Evolutionary conservation across 2,888 invertebrate genomes (phyloP), one percentile per base, ranked within the genome.

Genomic region (Nineta flava): DNA sequence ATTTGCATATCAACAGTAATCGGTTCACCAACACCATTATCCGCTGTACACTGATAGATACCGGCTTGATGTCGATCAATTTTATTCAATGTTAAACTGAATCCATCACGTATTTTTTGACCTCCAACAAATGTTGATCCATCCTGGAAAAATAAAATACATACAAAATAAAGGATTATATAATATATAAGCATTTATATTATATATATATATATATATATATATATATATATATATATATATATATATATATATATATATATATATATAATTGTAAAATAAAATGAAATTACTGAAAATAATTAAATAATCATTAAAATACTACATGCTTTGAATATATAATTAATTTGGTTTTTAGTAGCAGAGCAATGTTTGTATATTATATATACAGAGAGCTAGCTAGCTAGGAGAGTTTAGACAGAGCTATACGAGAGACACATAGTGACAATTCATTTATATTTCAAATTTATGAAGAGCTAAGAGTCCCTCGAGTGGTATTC

Each of bases 31-130:
- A 74, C 73, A 16, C 71, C 72, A 57, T 73, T 73, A 53, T 69
- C 68, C 38, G 73, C 73, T 10, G 70, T 69, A 53, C 73, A 74
- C 57, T 72, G 68, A 60, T 73, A 74, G 47, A 69, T 62, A 9
- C 73, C 73, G 10, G 71, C 71, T 55, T 72, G 71, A 57, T 71
- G 71, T 53, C 73, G 63, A 57, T 72, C 73, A 42, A 73, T 71
- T 51, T 69, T 68, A 56, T 72, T 70, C 50, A 73, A 62, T 51
- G 68, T 67, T 54, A 72, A 62, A 46, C 68, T 70, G 49, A 69
- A 69, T 50, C 72, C 72, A 54, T 71, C 70, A 21, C 69, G 65
- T 13, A 69, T 61, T 59, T 70, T 69, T 49, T 61, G 61, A 15
- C 63, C 63, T 12, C 44, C 44, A 9, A 15, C 43, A n/a, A 49